Evolutionary conservation across 1,140 invertebrate genomes (phyloP), one percentile per base, ranked within the genome.

Genomic region (Aplysia californica): DNA sequence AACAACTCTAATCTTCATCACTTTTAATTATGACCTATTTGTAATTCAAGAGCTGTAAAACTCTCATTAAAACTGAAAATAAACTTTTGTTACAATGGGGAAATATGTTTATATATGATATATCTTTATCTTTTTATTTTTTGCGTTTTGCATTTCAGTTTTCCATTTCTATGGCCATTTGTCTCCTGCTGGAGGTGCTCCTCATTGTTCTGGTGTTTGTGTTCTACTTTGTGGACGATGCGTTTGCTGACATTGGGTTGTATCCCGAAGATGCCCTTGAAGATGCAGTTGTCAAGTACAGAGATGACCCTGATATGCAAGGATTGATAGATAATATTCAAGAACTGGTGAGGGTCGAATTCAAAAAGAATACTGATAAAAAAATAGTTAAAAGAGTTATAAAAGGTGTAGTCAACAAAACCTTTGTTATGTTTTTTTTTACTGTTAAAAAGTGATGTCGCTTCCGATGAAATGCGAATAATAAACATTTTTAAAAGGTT

Each of bases 301-400:
- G 96, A 76, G 96, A 97, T 86, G 96, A 98, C 91, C 93, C 94
- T 0, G 96, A 98, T 91, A 90, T 97, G 72, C 95, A 96, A 87
- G 97, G 97, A 90, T 94, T 97, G 75, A 97, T 98, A 79, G 96
- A 98, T 88, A 96, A 95, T 91, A 95, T 95, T 26, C 96, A 98
- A 89, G 94, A 95, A 90, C 94, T 96, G 89, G 95, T 96, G 89
- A 92, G 90, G 70, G 4, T 70, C 35, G 15, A n/a, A n/a, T n/a
- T n/a, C n/a, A n/a, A n/a, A n/a, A n/a, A n/a, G n/a, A n/a, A n/a
- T n/a, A n/a, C n/a, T n/a, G n/a, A n/a, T n/a, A n/a, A n/a, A n/a
- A n/a, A n/a, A n/a, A n/a, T n/a, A n/a, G n/a, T n/a, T n/a, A n/a
- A n/a, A n/a, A n/a, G n/a, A n/a, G n/a, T n/a, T n/a, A n/a, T n/a